Conservation (phyloP, 2,113 vertebrate species). For the Aphyosemion australe region DNA sequence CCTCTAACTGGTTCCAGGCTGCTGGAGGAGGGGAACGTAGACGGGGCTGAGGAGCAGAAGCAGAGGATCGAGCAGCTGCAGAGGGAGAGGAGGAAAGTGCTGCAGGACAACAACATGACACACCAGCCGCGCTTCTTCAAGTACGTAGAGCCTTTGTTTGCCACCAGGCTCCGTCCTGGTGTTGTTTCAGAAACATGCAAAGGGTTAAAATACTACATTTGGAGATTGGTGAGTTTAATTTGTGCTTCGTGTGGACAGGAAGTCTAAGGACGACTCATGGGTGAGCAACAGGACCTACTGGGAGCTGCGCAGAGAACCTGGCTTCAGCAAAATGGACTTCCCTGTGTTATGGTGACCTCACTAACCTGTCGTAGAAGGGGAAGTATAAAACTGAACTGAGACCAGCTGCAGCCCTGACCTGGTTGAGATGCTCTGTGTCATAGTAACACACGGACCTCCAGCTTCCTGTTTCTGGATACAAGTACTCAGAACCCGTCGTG, state of each 20-base stretch:
- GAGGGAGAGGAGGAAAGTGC: slow-evolving; percentile 87
- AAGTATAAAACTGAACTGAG: slow-evolving; percentile 39
- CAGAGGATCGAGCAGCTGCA: slow-evolving; percentile 93
- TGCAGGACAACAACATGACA: slow-evolving; percentile 87
- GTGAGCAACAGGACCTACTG: slow-evolving; percentile 91
- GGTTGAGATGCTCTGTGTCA: slow-evolving; percentile 34
- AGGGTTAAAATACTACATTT: too few relatives aligned
- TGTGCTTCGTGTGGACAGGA: slow-evolving; percentile 76
- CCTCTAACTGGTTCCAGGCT: slow-evolving; percentile 73
- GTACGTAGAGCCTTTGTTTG: slow-evolving; percentile 63
- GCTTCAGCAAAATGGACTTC: slow-evolving; percentile 88
- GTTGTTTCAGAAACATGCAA: background rate
- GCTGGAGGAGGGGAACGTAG: slow-evolving; percentile 91
- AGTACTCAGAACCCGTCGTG: slow-evolving; percentile 21
- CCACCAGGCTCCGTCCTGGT: too few relatives aligned
- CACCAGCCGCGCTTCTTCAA: slow-evolving; percentile 93
- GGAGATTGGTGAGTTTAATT: background rate
- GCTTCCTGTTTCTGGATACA: slow-evolving; percentile 30
- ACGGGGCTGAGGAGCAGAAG: slow-evolving; percentile 91
- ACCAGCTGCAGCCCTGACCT: slow-evolving; percentile 25
- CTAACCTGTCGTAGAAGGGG: background rate
- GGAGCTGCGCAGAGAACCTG: slow-evolving; percentile 88
- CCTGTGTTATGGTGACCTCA: slow-evolving; percentile 90
- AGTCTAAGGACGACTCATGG: slow-evolving; percentile 88
- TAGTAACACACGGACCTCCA: slow-evolving; percentile 37